A percentile compares a stretch with the other conserved stretches of the same genome.
phyloP scores from a whole-genome alignment of 2,797 vertebrate genomes.

The Orestias chungarensis region DNA sequence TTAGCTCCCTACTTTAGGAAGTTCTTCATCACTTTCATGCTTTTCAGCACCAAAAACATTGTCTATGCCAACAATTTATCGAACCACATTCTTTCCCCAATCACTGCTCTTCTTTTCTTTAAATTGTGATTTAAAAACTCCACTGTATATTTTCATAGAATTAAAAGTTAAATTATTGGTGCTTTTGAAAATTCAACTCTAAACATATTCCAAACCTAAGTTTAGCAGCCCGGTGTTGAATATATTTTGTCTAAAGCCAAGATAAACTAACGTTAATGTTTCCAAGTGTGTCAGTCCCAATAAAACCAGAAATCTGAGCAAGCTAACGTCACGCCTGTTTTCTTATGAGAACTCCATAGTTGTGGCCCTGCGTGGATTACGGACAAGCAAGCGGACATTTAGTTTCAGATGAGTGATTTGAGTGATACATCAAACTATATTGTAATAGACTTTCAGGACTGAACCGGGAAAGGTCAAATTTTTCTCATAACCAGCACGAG shows the following conservation, averaged over 20 bases:
- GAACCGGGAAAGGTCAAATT: conserved; percentile 57
- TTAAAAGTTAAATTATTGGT: neutral
- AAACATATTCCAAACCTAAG: conserved; percentile 14
- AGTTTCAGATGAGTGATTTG: conserved; percentile 49
- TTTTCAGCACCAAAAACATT: neutral
- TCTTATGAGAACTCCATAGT: conserved; percentile 24
- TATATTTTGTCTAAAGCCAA: conserved; percentile 31
- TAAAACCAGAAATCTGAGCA: conserved; percentile 33
- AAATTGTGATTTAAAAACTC: neutral
- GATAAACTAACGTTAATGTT: conserved; percentile 38
- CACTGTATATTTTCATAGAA: neutral
- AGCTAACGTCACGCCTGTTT: conserved; percentile 33
- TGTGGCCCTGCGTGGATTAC: conserved; percentile 36
- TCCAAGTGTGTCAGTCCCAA: conserved; percentile 32
- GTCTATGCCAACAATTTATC: conserved; percentile 1
- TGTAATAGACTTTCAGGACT: conserved; percentile 66
- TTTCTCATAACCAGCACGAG: conserved; percentile 58
- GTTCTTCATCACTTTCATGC: conserved; percentile 38
- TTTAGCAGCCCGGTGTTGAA: conserved; percentile 16
- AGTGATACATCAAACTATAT: conserved; percentile 61
- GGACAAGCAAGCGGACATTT: conserved; percentile 54
- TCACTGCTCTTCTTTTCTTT: neutral
- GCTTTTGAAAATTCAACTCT: neutral
- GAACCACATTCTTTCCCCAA: neutral
- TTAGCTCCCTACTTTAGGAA: conserved; percentile 27